phyloP scores from a whole-genome alignment of 1,140 invertebrate genomes.

The Carcinoscorpius rotundicauda region DNA sequence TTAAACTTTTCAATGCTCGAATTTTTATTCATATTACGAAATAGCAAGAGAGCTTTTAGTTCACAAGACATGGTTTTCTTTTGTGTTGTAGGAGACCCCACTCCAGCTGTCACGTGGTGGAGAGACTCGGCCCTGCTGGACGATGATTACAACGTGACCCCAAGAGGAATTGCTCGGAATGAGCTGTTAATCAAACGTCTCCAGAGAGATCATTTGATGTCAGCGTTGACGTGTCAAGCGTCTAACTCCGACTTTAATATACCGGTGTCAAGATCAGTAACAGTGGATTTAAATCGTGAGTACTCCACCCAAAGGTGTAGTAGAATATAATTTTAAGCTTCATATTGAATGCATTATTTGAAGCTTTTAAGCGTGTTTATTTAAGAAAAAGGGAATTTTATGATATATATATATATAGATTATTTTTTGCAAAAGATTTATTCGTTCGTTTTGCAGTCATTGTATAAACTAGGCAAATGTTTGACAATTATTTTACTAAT shows the following conservation, averaged over 20 bases:
- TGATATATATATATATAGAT: too few species aligned
- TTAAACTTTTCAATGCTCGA: too few species aligned
- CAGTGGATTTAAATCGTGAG: slow-evolving; percentile 81
- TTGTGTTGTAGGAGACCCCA: slow-evolving; percentile 12
- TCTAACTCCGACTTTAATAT: slow-evolving; percentile 39
- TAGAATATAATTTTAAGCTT: too few species aligned
- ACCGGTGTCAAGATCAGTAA: slow-evolving; percentile 54
- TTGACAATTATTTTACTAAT: too few species aligned
- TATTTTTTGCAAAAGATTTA: too few species aligned
- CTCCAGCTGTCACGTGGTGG: slow-evolving; percentile 24
- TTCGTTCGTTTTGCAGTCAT: too few species aligned
- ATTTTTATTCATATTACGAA: too few species aligned
- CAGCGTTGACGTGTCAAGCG: slow-evolving; percentile 57
- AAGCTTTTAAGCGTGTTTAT: too few species aligned
- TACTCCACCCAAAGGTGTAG: slow-evolving; percentile 24
- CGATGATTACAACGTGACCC: slow-evolving; percentile 42
- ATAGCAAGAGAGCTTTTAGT: too few species aligned
- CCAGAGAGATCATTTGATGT: slow-evolving; percentile 50
- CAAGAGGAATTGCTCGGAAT: slow-evolving; percentile 60
- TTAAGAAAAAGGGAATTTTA: too few species aligned
- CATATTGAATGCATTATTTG: too few species aligned
- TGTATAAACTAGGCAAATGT: too few species aligned
- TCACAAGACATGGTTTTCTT: not conserved
- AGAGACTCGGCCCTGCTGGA: slow-evolving; percentile 15
- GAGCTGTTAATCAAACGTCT: slow-evolving; percentile 49